Percentiles rank a stretch among this genome's conserved stretches.
Evolutionary conservation across 2,797 vertebrate species (phyloP).

Genomic region (Enteromius afrohamiltoni): DNA sequence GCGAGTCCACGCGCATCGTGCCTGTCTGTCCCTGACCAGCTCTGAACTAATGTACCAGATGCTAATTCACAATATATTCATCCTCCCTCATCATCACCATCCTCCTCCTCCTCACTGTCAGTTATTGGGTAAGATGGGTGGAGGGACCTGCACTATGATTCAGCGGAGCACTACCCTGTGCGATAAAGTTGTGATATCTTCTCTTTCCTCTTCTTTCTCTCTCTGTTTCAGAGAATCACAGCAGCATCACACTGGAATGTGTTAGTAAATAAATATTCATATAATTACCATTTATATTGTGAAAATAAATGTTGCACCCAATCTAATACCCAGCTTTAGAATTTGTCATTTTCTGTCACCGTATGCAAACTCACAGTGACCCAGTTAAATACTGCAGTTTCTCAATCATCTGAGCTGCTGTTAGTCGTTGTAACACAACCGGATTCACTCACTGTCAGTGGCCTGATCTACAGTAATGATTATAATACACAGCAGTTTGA

Average conservation of each 20-base stretch:
- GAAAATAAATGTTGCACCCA: not conserved
- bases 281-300: not conserved
- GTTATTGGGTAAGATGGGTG: slow-evolving; percentile 27
- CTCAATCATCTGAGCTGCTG: not conserved
- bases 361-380: not conserved
- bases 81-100: not conserved
- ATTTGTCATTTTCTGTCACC: not conserved
- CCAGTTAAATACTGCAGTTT: slow-evolving; percentile 16
- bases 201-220: not conserved
- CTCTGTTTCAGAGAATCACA: not conserved
- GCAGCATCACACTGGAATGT: not conserved
- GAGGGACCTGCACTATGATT: slow-evolving; percentile 1
- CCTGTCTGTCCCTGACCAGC: not conserved
- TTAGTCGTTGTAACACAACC: not conserved
- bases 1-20: not conserved
- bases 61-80: not conserved
- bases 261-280: not conserved
- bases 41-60: not conserved
- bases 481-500: not conserved
- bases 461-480: not conserved
- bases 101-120: not conserved
- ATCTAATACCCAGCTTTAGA: not conserved
- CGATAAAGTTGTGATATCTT: not conserved
- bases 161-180: not conserved
- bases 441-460: not conserved